A percentile compares a stretch with the other conserved stretches of the same genome.
Conservation (phyloP, 35 echinoderm and acorn worm genomes). For the Apostichopus japonicus region DNA sequence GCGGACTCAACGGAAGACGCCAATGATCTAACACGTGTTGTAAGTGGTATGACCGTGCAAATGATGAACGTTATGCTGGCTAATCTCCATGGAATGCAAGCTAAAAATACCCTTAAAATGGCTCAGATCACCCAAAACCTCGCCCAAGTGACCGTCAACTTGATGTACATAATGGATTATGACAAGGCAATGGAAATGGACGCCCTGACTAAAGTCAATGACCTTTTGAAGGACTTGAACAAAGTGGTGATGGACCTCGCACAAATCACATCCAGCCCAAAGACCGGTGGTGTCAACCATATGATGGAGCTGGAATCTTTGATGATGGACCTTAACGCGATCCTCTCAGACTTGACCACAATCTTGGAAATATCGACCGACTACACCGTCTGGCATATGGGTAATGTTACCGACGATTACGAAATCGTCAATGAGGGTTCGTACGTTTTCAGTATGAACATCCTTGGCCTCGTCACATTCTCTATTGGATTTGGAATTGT, state of each 20-base stretch:
- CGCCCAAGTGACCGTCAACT: constrained; percentile 68
- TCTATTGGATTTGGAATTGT: constrained; percentile 91
- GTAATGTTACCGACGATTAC: constrained; percentile 33
- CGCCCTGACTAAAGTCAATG: constrained; percentile 51
- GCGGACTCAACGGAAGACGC: not conserved
- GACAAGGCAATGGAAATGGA: constrained; percentile 56
- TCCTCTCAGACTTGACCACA: constrained; percentile 49
- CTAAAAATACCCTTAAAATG: constrained; percentile 67
- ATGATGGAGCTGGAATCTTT: constrained; percentile 78
- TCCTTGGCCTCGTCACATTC: constrained; percentile 96
- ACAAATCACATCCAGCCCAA: constrained; percentile 52
- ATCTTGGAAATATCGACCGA: constrained; percentile 61
- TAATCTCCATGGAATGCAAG: constrained; percentile 59
- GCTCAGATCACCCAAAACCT: constrained; percentile 68
- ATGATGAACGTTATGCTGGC: constrained; percentile 69
- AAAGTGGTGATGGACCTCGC: constrained; percentile 63
- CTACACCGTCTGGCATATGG: constrained; percentile 57
- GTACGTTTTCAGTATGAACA: constrained; percentile 94
- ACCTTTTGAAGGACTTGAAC: constrained; percentile 70
- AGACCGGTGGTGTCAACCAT: constrained; percentile 60
- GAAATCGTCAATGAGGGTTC: constrained; percentile 51
- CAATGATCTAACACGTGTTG: constrained; percentile 16
- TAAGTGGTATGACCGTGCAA: constrained; percentile 64
- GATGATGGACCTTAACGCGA: constrained; percentile 59
- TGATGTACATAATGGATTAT: constrained; percentile 77